phyloP scores from a whole-genome alignment of 2,888 invertebrate genomes.

The Lasioglossum calceatum region DNA sequence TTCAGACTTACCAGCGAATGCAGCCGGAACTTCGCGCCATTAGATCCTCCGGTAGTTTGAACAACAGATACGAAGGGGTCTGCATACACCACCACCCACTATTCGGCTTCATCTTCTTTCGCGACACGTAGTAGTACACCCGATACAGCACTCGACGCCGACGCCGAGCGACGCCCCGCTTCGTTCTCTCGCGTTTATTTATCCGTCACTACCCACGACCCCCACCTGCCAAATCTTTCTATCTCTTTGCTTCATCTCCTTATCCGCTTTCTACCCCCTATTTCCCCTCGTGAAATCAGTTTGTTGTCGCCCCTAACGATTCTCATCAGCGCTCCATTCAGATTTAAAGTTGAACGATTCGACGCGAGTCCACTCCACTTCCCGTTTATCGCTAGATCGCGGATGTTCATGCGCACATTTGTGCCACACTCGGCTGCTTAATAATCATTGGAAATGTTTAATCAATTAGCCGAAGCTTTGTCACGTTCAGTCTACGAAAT shows the following conservation, averaged over 20 bases:
- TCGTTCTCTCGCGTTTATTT: conserved; percentile 53
- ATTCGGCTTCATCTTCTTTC: conserved; percentile 50
- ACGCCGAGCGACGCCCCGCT: neutral
- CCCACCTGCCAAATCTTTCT: conserved; percentile 44
- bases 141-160: conserved; percentile 14
- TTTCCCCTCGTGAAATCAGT: conserved; percentile 6
- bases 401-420: neutral
- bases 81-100: conserved; percentile 15
- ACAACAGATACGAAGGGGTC: conserved; percentile 65
- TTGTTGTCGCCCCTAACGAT: conserved; percentile 29
- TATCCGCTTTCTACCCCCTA: neutral
- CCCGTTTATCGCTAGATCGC: neutral
- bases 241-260: conserved; percentile 23
- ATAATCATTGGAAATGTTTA: neutral
- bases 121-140: conserved; percentile 34
- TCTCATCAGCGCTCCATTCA: conserved; percentile 50
- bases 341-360: conserved; percentile 8
- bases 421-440: neutral
- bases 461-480: neutral
- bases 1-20: conserved; percentile 59
- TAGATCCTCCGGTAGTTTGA: conserved; percentile 73
- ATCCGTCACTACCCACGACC: conserved; percentile 45
- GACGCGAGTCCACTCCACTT: neutral
- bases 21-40: conserved; percentile 78
- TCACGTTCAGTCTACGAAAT: neutral